Conservation (phyloP, 2,113 vertebrate species). For the Taxidea taxus region DNA sequence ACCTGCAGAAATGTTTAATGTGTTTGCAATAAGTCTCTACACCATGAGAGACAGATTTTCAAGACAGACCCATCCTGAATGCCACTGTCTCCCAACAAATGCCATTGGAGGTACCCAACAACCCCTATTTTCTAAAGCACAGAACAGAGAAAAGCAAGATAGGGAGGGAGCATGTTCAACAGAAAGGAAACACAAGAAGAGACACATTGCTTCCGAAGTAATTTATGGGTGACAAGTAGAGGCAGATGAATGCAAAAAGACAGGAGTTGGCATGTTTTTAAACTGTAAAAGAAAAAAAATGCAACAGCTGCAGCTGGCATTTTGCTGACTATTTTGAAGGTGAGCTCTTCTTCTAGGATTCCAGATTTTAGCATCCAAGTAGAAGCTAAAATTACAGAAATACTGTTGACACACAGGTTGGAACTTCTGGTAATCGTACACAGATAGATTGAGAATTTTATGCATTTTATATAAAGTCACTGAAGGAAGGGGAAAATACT, state of each 20-base stretch:
- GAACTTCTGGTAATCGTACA: neutral
- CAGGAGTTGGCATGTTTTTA: neutral
- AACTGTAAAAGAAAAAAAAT: neutral
- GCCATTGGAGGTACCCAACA: neutral
- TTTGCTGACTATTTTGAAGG: neutral
- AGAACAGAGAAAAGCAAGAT: neutral
- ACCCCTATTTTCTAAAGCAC: neutral
- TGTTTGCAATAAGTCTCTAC: neutral
- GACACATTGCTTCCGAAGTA: neutral
- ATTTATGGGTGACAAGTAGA: neutral
- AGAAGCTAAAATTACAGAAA: neutral
- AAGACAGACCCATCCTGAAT: neutral
- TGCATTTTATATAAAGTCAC: neutral
- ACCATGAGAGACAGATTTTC: neutral
- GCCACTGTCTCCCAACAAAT: neutral
- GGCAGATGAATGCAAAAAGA: neutral
- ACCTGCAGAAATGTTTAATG: neutral
- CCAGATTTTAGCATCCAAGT: neutral
- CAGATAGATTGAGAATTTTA: neutral
- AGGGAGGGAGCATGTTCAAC: neutral
- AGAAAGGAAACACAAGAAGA: neutral
- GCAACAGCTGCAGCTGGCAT: neutral
- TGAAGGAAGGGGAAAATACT: neutral
- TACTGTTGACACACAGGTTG: neutral
- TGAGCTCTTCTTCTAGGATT: neutral